Base-by-base conservation (phyloP, 2,888 invertebrate genomes). In the Dryococelus australis region DNA sequence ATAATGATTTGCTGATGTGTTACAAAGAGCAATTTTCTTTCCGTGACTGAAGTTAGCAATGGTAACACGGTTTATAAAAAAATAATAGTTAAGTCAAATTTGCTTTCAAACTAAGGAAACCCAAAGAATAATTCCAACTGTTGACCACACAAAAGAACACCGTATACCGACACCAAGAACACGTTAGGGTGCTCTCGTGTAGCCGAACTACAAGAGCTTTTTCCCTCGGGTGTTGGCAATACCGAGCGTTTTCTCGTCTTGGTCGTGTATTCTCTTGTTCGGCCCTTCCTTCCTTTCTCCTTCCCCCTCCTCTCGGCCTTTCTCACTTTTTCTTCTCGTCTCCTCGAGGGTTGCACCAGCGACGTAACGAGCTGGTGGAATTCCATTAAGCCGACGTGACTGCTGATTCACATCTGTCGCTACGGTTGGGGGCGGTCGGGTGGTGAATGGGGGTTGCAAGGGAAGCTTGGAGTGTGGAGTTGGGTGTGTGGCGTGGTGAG, bases 321-420 rank as follows among this genome's bases (percentile, higher is more conserved):
- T 83, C n/a, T 35, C 35, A 9, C 83, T n/a, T n/a, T 65, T 65
- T 65, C 65, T n/a, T n/a, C 65, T n/a, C 65, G 65, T 65, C 65
- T 65, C 65, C n/a, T n/a, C 6, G 8, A n/a, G 65, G 65, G 65
- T n/a, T n/a, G 65, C 65, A 24, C 35, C 20, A 28, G 83, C 83
- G 13, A 26, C 88, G 88, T 88, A 88, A 88, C 88, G 88, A 88
- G 87, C 86, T 87, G 89, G 79, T 86, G 89, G 88, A 89, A 87
- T 89, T 89, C 89, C 89, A 88, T 88, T 89, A 89, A 87, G 87
- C 51, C 87, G 88, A 89, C 89, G 89, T 89, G 89, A 88, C 89
- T 88, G 84, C 85, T 84, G 88, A 80, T 86, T 80, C 87, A 88
- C 88, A 88, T 88, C 89, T 88, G 88, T 87, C 87, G 86, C 89